Percentiles rank a stretch among this genome's conserved stretches.
phyloP scores from a whole-genome alignment of 2,888 invertebrate genomes.

The Fragum fragum region DNA sequence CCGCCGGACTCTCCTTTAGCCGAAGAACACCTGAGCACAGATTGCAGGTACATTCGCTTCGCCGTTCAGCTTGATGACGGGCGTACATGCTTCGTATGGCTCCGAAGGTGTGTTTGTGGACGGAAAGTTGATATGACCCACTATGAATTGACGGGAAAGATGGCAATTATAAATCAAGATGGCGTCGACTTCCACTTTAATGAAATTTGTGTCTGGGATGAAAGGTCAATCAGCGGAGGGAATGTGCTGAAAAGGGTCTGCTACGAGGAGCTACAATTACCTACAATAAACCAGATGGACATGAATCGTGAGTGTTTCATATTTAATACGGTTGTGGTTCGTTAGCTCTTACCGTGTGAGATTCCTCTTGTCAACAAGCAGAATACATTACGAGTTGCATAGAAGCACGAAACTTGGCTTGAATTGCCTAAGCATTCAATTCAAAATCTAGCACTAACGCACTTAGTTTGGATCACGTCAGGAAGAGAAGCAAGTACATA shows the following conservation, averaged over 20 bases:
- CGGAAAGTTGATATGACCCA: slow-evolving; percentile 1
- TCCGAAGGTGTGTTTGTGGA: slow-evolving; percentile 12
- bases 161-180: slow-evolving; percentile 6
- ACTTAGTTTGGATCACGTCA: too few relatives aligned
- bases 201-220: slow-evolving; percentile 1
- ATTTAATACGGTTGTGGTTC: too few relatives aligned
- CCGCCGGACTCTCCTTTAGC: slow-evolving; percentile 1
- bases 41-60: slow-evolving; percentile 10
- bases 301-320: slow-evolving; percentile 12
- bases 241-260: slow-evolving; percentile 9
- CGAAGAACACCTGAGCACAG: slow-evolving; percentile 15
- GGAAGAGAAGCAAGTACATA: too few relatives aligned
- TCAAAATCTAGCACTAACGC: too few relatives aligned
- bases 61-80: not conserved
- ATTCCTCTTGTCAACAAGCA: too few relatives aligned
- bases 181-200: slow-evolving; percentile 14
- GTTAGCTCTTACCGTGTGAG: too few relatives aligned
- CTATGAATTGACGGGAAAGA: not conserved
- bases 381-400: too few relatives aligned
- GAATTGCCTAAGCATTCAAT: too few relatives aligned
- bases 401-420: too few relatives aligned
- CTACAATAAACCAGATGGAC: not conserved
- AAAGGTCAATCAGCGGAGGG: not conserved
- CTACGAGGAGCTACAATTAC: not conserved
- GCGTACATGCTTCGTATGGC: slow-evolving; percentile 4